phyloP scores from a whole-genome alignment of 2,113 vertebrate species.

The Labrus mixtus region DNA sequence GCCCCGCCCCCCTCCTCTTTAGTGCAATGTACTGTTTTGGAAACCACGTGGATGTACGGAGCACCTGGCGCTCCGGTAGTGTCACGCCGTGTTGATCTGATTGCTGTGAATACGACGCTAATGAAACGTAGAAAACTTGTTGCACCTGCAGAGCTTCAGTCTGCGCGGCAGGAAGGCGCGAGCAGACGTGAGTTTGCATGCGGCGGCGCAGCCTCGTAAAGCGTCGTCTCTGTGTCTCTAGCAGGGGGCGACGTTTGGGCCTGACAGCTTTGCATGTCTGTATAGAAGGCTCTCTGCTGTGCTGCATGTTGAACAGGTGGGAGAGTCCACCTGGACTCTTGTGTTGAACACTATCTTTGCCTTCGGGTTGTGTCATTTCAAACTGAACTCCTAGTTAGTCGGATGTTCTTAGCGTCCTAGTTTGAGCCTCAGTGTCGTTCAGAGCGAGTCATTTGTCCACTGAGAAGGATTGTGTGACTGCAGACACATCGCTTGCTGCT shows the following conservation, averaged over 20 bases:
- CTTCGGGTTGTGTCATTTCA: not conserved
- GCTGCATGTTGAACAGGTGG: constrained; percentile 36
- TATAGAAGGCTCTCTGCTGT: constrained; percentile 13
- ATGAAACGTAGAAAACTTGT: constrained; percentile 30
- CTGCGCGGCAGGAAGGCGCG: not conserved
- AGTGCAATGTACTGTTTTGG: constrained; percentile 75
- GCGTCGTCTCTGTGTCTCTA: not conserved
- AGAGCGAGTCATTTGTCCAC: not conserved
- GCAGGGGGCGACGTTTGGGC: not conserved
- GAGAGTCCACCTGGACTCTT: constrained; percentile 20
- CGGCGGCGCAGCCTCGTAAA: constrained; percentile 8
- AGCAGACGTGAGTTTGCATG: constrained; percentile 13
- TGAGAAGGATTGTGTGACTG: constrained; percentile 7
- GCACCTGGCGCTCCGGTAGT: constrained; percentile 37
- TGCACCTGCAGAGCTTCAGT: constrained; percentile 22
- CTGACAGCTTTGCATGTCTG: constrained; percentile 45
- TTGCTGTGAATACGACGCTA: constrained; percentile 56
- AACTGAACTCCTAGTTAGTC: not conserved
- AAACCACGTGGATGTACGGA: constrained; percentile 59
- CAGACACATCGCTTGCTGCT: constrained; percentile 12
- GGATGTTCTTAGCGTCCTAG: not conserved
- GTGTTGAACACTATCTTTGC: constrained; percentile 38
- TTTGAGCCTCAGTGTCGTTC: not conserved
- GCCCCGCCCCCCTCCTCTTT: constrained; percentile 28
- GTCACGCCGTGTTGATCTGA: constrained; percentile 40